Conservation (phyloP, 2,888 invertebrate species). For the Philereme transversata region DNA sequence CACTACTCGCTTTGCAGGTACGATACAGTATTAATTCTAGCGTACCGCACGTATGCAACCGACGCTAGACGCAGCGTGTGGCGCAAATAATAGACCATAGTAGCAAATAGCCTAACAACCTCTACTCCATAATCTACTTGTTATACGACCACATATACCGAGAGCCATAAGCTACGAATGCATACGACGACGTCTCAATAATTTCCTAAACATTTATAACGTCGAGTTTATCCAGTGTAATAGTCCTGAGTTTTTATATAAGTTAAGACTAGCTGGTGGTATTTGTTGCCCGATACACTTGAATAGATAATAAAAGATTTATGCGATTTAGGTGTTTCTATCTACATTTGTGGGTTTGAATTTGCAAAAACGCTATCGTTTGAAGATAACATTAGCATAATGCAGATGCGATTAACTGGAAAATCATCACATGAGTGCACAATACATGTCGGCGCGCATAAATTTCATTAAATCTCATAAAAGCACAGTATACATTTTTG, state of each 20-base stretch:
- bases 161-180: conserved; percentile 4
- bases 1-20: neutral
- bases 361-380: conserved; percentile 3
- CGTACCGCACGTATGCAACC: neutral
- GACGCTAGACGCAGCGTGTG: conserved; percentile 1
- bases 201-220: neutral
- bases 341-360: conserved; percentile 11
- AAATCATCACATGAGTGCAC: conserved; percentile 2
- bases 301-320: conserved; percentile 45
- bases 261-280: conserved; percentile 1
- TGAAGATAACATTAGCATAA: conserved; percentile 5
- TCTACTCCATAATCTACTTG: conserved; percentile 7
- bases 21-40: no score
- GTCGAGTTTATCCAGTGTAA: neutral
- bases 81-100: conserved; percentile 5
- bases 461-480: no score
- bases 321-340: conserved; percentile 48
- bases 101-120: neutral
- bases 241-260: neutral
- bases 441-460: neutral
- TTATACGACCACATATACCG: conserved; percentile 2
- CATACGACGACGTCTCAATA: neutral
- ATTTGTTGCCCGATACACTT: conserved; percentile 46
- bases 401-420: conserved; percentile 4
- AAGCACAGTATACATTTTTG: no score